Base-by-base conservation (phyloP, 2,797 vertebrate genomes). In the Gouania willdenowi region DNA sequence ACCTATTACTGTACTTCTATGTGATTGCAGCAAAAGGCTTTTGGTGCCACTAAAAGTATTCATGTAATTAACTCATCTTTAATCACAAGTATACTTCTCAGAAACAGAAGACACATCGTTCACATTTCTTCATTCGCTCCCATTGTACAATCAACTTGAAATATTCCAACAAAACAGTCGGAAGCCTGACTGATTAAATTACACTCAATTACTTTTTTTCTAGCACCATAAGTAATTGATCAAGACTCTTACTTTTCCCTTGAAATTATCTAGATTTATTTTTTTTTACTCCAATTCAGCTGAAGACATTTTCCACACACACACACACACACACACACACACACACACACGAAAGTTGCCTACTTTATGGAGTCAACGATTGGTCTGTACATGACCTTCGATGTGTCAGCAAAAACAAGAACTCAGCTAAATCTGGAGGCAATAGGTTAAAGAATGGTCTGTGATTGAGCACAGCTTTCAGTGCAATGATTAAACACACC, bases 381-480 rank as follows among this genome's bases (percentile, higher is more conserved):
- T 59, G 11, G 29, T 62, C 41, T 66, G 8, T 33, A 39, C 11
- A 4, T 61, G 39, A 60, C 54, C 59, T 56, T 64, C 8, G 5
- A 12, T 19, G 60, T 67, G 67, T 77, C 67, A 73, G 46, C 61
- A 45, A 59, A 63, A 71, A 65, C 52, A 61, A 48, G 26, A 52
- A 40, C 48, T 48, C 4, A 8, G 40, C 60, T 60, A 40, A 23
- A 53, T 41, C 45, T 41, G 25, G 44, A 47, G 50, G 52, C 16
- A 3, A 66, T 33, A 34, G 62, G 68, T 79, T 63, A 66, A 64
- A 29, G 26, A 62, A 50, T 28, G 35, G 39, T 40, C 24, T 10
- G 8, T 67, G 70, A 74, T 54, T 59, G 53, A 66, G 44, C 32
- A 26, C 10, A n/a, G 37, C 63, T 73, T 78, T 80, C 52, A 30